A percentile compares a stretch with the other conserved stretches of the same genome.
Evolutionary conservation across 2,797 vertebrate species (phyloP).

Genomic region (Urocyon cinereoargenteus): DNA sequence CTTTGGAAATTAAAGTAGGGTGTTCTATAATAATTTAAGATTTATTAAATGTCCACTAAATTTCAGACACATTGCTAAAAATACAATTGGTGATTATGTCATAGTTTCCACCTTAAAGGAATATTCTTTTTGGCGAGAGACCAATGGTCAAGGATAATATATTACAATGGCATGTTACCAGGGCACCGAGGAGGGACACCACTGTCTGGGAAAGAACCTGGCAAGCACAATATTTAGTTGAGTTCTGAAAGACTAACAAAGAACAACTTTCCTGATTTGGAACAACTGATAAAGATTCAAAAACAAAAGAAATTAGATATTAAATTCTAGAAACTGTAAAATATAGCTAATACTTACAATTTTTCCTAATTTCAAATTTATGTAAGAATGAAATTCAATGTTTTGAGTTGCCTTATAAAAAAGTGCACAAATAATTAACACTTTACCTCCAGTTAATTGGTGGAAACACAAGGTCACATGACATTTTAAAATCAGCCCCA

Average conservation of each 20-base stretch:
- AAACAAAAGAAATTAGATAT: background rate
- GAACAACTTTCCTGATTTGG: background rate
- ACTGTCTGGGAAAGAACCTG: background rate
- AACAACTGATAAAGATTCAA: background rate
- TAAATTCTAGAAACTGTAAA: background rate
- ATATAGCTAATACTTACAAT: background rate
- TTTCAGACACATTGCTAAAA: background rate
- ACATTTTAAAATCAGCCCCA: background rate
- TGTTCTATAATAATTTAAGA: background rate
- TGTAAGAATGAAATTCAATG: background rate
- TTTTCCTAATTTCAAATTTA: background rate
- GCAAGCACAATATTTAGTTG: background rate
- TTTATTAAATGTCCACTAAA: background rate
- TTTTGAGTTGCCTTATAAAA: background rate
- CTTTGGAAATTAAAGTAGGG: background rate
- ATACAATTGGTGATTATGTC: background rate
- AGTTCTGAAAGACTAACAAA: background rate
- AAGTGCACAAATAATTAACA: background rate
- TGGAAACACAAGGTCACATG: background rate
- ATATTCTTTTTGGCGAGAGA: background rate
- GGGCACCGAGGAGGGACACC: rapidly evolving
- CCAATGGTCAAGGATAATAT: background rate
- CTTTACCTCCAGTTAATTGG: background rate
- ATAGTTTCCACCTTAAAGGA: background rate
- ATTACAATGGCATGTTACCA: rapidly evolving